Percentiles rank a stretch among this genome's conserved stretches.
phyloP scores from a whole-genome alignment of 2,113 vertebrate genomes.

The Hoplias malabaricus region DNA sequence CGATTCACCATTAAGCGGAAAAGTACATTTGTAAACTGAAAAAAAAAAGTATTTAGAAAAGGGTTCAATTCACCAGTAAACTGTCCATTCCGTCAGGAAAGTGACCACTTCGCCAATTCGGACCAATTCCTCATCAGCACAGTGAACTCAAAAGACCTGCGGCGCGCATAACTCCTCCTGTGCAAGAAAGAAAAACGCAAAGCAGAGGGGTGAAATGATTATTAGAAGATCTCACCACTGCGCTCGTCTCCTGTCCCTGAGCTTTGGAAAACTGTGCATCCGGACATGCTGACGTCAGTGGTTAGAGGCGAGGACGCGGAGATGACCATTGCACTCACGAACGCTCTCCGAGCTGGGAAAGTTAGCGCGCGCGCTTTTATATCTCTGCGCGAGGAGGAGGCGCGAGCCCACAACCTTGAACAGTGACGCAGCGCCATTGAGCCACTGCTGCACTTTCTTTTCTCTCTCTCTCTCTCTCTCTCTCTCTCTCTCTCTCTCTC shows the following conservation, averaged over 20 bases:
- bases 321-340: too few relatives aligned
- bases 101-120: too few relatives aligned
- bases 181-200: background rate
- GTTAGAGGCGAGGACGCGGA: too few relatives aligned
- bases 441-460: background rate
- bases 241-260: background rate
- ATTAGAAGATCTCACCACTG: background rate
- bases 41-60: too few relatives aligned
- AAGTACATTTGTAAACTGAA: too few relatives aligned
- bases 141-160: background rate
- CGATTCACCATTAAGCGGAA: too few relatives aligned
- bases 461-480: background rate
- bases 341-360: background rate
- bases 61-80: too few relatives aligned
- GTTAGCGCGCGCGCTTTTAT: slow-evolving; percentile 55
- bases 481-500: background rate
- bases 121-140: too few relatives aligned
- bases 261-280: too few relatives aligned
- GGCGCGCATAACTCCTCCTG: too few relatives aligned
- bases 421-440: slow-evolving; percentile 63
- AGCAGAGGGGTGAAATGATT: background rate
- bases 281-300: too few relatives aligned
- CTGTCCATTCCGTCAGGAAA: too few relatives aligned
- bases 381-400: slow-evolving; percentile 52
- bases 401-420: slow-evolving; percentile 34